Evolutionary conservation across 2,888 invertebrate species (phyloP), one percentile per base, ranked within the genome.

Genomic region (Aplocera efformata): DNA sequence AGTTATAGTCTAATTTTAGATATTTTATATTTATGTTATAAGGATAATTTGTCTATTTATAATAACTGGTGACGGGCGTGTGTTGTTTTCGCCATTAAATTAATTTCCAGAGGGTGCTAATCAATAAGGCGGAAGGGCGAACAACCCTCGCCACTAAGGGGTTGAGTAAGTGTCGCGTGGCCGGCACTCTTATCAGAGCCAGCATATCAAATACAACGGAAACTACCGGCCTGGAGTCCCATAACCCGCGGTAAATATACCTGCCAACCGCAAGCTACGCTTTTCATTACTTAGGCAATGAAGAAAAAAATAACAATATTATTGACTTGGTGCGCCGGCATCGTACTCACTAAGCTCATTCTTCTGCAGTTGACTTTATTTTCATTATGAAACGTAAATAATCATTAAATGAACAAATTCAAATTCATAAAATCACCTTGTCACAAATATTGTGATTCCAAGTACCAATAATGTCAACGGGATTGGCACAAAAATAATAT

Each of bases 71-170:
- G 54, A 60, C 58, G 54, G 48, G 53, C 53, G 60, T 63, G 67
- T 60, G 63, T 75, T 76, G 67, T 75, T 77, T 75, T 67, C 59
- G 63, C 58, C 61, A 72, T 71, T 67, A 67, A 60, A 67, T 61
- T 69, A 67, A 78, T 78, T 72, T 69, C 66, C 67, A 61, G 60
- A 72, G 73, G 77, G 75, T 64, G 74, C 65, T 79, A 84, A 86
- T 85, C 86, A 83, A 86, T 86, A 85, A 81, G 78, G 77, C 79
- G 78, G 79, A 79, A 83, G 84, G 83, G 84, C 76, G 73, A 73
- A 67, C 74, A 70, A 76, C 82, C 84, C 80, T 75, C 72, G 56
- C 58, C 62, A 66, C 63, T 72, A 82, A 84, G 84, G 85, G 85
- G 84, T 82, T 80, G 76, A 72, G 64, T 70, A 76, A 79, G 80